A percentile compares a stretch with the other conserved stretches of the same genome.
These are phyloP conservation scores for Paraescarpia echinospica DNA, from an alignment of 1,140 invertebrate genomes.

Conservation along the genomic window DNA sequence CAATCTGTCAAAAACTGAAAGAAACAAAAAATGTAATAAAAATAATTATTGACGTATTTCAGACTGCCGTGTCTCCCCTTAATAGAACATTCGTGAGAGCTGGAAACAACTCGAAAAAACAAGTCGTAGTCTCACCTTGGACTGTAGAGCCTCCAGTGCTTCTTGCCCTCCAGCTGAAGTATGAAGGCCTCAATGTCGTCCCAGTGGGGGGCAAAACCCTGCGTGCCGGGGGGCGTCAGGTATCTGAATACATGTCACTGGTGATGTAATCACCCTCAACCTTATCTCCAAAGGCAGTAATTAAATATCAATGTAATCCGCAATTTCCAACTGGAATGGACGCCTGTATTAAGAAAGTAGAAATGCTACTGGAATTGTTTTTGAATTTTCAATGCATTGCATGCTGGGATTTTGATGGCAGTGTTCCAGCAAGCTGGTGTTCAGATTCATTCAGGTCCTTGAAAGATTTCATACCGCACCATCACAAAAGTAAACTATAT, in stretches of 20 bases:
- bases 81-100: no score
- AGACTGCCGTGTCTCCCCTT: no score
- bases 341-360: not conserved
- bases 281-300: not conserved
- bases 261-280: not conserved
- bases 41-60: no score
- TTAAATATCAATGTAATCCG: not conserved
- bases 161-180: slow-evolving; percentile 92
- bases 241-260: slow-evolving; percentile 63
- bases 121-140: slow-evolving; percentile 58
- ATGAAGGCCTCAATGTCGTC: slow-evolving; percentile 99
- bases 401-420: not conserved
- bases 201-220: slow-evolving; percentile 97
- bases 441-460: not conserved
- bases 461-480: not conserved
- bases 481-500: not conserved
- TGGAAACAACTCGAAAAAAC: not conserved
- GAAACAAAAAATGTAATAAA: no score
- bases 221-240: slow-evolving; percentile 89
- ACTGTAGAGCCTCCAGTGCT: slow-evolving; percentile 85
- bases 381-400: not conserved
- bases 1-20: no score
- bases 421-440: not conserved
- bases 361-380: not conserved
- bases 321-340: not conserved